These are phyloP conservation scores for Corythornis leucogaster DNA, from an alignment of 2,797 vertebrate genomes.

Conservation along the genomic window DNA sequence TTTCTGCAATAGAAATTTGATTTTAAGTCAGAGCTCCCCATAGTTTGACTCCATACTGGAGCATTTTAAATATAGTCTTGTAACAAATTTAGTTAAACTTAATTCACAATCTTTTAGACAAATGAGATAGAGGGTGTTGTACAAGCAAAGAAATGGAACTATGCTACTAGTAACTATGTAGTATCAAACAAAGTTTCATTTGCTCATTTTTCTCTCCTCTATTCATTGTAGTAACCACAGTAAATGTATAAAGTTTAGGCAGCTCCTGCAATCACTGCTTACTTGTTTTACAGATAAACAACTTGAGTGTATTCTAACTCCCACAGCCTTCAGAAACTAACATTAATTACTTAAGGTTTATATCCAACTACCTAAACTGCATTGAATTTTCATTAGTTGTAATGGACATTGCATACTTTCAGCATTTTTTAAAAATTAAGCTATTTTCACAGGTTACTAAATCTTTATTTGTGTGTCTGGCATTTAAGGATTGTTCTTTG, in stretches of 20 bases:
- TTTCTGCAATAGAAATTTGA: background rate
- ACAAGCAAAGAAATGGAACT: background rate
- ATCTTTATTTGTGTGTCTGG: background rate
- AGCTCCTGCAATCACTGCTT: background rate
- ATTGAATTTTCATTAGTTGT: background rate
- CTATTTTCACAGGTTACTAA: background rate
- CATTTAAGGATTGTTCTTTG: background rate
- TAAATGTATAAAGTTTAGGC: background rate
- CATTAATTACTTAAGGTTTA: background rate
- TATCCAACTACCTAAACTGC: background rate
- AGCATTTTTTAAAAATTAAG: background rate
- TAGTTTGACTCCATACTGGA: background rate
- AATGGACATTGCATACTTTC: background rate
- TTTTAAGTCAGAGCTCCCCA: background rate
- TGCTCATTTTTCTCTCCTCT: background rate
- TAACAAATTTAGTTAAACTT: background rate
- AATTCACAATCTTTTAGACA: background rate
- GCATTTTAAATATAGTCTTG: background rate
- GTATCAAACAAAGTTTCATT: background rate
- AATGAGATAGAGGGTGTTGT: background rate
- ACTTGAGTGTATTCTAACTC: background rate
- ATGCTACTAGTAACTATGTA: background rate
- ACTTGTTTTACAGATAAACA: background rate
- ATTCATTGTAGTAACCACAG: background rate
- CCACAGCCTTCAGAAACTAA: background rate